These are phyloP conservation scores for Meloidogyne floridensis DNA, from an alignment of 1,140 invertebrate genomes.

Conservation along the genomic window DNA sequence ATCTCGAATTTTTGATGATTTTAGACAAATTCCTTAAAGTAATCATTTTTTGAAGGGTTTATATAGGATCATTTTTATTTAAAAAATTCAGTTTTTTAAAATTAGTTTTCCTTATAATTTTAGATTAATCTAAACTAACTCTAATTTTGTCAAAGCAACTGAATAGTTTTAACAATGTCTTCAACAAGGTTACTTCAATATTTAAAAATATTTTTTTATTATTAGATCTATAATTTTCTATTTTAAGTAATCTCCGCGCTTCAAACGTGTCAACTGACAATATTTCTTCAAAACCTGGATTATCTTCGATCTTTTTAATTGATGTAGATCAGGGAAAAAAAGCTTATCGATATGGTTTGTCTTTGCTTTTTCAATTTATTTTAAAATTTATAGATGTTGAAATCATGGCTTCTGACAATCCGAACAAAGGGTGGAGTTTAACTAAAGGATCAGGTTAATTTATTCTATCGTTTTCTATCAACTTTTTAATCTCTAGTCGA, in stretches of 20 bases:
- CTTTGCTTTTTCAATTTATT: not conserved
- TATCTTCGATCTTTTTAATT: slow-evolving; percentile 40
- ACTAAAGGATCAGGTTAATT: slow-evolving; percentile 44
- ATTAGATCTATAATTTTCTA: not conserved
- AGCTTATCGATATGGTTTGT: slow-evolving; percentile 41
- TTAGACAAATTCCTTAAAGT: too few species aligned
- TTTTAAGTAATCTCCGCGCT: not conserved
- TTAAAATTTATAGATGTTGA: slow-evolving; percentile 30
- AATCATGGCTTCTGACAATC: slow-evolving; percentile 17
- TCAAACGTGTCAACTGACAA: not conserved
- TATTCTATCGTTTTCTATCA: not conserved
- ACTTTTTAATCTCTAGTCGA: not conserved
- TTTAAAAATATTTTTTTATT: not conserved
- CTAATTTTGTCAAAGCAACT: not conserved
- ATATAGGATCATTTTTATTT: too few species aligned
- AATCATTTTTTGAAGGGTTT: too few species aligned
- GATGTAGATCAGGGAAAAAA: slow-evolving; percentile 38
- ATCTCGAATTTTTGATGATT: too few species aligned
- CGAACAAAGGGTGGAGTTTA: slow-evolving; percentile 31
- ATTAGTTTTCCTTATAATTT: not conserved
- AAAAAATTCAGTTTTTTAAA: too few species aligned
- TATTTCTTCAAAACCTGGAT: not conserved
- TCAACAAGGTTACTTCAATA: not conserved
- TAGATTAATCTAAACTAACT: not conserved
- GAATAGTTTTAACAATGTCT: not conserved